A percentile compares a stretch with the other conserved stretches of the same genome.
These are phyloP conservation scores for Myotis yumanensis DNA, from an alignment of 2,113 vertebrate genomes.

Conservation along the genomic window DNA sequence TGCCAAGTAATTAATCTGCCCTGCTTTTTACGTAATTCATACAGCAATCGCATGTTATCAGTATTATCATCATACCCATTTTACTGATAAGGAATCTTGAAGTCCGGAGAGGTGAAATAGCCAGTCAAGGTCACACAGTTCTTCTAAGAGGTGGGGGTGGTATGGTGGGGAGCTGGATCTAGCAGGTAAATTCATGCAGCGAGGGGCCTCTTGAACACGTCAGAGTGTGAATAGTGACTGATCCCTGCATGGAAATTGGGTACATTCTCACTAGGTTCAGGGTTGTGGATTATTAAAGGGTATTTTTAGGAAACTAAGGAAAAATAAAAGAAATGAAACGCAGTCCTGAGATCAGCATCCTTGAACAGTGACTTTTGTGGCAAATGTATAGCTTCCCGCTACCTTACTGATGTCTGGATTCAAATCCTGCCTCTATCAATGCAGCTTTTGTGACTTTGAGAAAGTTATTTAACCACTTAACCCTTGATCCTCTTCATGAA, in stretches of 20 bases:
- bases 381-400: background rate
- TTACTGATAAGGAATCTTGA: background rate
- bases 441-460: background rate
- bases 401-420: background rate
- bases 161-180: background rate
- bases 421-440: background rate
- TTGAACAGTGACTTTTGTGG: background rate
- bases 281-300: background rate
- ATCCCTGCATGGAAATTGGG: background rate
- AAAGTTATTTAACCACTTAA: background rate
- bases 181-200: background rate
- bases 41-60: background rate
- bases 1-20: background rate
- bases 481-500: background rate
- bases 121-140: background rate
- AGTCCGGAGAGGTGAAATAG: background rate
- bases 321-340: slow-evolving; percentile 24
- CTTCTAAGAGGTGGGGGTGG: background rate
- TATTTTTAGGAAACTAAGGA: background rate
- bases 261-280: background rate
- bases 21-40: slow-evolving; percentile 21
- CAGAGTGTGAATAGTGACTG: background rate
- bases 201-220: background rate
- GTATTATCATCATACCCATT: background rate
- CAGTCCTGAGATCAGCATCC: background rate